Conservation (phyloP, 1,140 invertebrate genomes). For the Zeugodacus cucurbitae region DNA sequence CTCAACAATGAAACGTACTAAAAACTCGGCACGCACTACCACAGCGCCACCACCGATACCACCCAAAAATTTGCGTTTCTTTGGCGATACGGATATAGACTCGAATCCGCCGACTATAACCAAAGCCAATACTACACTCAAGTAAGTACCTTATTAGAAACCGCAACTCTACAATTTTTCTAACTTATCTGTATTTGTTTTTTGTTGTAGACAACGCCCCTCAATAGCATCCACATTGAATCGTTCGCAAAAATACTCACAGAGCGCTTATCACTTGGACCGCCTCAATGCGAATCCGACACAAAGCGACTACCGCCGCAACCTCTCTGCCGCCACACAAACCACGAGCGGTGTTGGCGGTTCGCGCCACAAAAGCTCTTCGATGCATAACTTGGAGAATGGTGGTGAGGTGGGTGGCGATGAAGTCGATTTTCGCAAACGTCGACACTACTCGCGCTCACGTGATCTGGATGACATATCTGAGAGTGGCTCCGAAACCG, state of each 20-base stretch:
- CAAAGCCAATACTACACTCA: conserved; percentile 72
- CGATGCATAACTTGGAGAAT: conserved; percentile 63
- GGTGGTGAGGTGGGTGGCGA: conserved; percentile 46
- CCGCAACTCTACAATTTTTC: not conserved
- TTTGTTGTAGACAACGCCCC: conserved; percentile 52
- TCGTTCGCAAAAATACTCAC: conserved; percentile 58
- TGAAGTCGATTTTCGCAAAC: conserved; percentile 61
- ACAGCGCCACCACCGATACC: conserved; percentile 65
- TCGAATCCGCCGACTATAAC: conserved; percentile 69
- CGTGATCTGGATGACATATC: conserved; percentile 63
- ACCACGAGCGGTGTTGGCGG: conserved; percentile 37
- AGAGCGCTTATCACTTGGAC: conserved; percentile 62
- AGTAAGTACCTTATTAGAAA: conserved; percentile 49
- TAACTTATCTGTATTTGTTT: not conserved
- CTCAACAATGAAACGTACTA: conserved; percentile 66
- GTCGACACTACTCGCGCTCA: conserved; percentile 62
- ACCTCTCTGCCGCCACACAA: not conserved
- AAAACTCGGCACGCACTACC: conserved; percentile 43
- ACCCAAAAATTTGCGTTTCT: conserved; percentile 80
- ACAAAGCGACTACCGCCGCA: conserved; percentile 32
- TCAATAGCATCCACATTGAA: conserved; percentile 45
- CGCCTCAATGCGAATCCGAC: conserved; percentile 50
- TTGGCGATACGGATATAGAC: conserved; percentile 82
- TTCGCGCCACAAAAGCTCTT: conserved; percentile 57
- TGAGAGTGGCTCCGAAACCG: conserved; percentile 63